Evolutionary conservation across 2,888 invertebrate genomes (phyloP).

Genomic region (Operophtera brumata): DNA sequence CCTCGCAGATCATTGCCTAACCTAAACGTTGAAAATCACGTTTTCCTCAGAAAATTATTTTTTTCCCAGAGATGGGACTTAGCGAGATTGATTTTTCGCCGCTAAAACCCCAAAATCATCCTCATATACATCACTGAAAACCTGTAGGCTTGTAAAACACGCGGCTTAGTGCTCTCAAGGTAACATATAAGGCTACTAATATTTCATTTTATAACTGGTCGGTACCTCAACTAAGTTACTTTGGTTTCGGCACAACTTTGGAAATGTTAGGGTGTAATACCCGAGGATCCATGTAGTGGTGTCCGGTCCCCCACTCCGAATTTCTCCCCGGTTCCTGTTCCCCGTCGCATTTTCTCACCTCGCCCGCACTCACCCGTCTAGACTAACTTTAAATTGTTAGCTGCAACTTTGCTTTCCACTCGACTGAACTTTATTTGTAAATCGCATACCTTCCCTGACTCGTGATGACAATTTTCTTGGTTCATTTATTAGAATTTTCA

Average conservation of each 20-base stretch:
- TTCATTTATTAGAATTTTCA: conserved; percentile 38
- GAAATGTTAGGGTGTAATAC: conserved; percentile 50
- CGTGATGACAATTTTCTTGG: conserved; percentile 49
- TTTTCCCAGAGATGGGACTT: too few relatives aligned
- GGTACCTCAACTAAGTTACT: conserved; percentile 48
- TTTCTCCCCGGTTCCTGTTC: conserved; percentile 35
- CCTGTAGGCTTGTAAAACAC: not conserved
- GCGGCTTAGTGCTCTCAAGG: not conserved
- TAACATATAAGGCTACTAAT: conserved; percentile 8
- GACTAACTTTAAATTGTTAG: conserved; percentile 75
- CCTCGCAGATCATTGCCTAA: too few relatives aligned
- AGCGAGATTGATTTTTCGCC: too few relatives aligned
- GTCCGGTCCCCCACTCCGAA: conserved; percentile 41
- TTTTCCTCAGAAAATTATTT: too few relatives aligned
- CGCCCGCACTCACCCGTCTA: conserved; percentile 50
- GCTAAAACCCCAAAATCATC: too few relatives aligned
- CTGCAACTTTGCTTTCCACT: conserved; percentile 65
- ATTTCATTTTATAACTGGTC: conserved; percentile 35
- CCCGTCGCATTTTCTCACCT: conserved; percentile 63
- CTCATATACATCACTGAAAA: not conserved
- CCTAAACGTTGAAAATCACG: too few relatives aligned
- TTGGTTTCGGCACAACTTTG: conserved; percentile 55
- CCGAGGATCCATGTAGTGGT: conserved; percentile 37
- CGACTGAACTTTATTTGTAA: conserved; percentile 66
- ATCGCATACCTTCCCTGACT: conserved; percentile 54